Evolutionary conservation across 2,888 invertebrate species (phyloP).

Genomic region (Candidula unifasciata): DNA sequence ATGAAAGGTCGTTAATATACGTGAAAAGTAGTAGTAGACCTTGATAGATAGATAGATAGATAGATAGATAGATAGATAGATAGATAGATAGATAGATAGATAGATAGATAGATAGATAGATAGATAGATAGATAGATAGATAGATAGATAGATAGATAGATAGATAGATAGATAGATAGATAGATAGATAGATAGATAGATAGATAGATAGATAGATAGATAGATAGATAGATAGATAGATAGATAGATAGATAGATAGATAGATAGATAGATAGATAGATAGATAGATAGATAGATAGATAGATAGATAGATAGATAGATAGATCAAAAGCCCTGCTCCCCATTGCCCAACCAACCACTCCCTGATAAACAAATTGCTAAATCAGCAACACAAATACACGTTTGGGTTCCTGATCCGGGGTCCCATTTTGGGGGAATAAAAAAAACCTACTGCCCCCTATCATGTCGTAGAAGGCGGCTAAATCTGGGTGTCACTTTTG

Average conservation of each 20-base stretch:
- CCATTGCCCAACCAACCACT: too few relatives aligned
- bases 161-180: conserved; percentile 8
- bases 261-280: conserved; percentile 8
- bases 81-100: conserved; percentile 3
- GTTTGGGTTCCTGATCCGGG: too few relatives aligned
- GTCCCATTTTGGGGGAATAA: too few relatives aligned
- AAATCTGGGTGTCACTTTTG: too few relatives aligned
- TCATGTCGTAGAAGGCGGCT: too few relatives aligned
- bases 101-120: conserved; percentile 8
- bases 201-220: conserved; percentile 10
- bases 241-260: conserved; percentile 8
- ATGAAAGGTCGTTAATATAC: too few relatives aligned
- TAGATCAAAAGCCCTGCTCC: background rate
- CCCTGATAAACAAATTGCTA: too few relatives aligned
- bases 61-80: conserved; percentile 20
- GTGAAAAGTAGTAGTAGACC: background rate
- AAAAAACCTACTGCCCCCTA: too few relatives aligned
- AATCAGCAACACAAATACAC: too few relatives aligned
- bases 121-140: conserved; percentile 8
- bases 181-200: conserved; percentile 14
- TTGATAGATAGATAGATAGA: background rate
- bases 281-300: conserved; percentile 8
- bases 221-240: background rate
- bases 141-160: conserved; percentile 8
- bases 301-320: conserved; percentile 8